A percentile compares a stretch with the other conserved stretches of the same genome.
Conservation (phyloP, 37 sponge, comb jelly and placozoan species). For the Mnemiopsis leidyi region DNA sequence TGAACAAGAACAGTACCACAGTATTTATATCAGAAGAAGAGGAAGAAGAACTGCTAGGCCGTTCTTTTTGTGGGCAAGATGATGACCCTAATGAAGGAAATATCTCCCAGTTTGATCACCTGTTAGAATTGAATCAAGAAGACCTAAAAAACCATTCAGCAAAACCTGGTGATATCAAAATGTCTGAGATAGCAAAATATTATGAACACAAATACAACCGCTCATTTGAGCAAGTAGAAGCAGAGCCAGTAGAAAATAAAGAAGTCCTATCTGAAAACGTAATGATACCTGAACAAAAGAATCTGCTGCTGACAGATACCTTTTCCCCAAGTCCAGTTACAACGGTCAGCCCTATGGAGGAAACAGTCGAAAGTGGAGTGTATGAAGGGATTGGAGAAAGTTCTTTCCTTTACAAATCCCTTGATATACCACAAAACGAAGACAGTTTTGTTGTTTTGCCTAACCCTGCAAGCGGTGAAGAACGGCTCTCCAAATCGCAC, state of each 20-base stretch:
- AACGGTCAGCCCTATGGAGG: neutral
- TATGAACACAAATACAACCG: conserved; percentile 19
- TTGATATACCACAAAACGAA: neutral
- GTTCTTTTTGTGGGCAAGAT: neutral
- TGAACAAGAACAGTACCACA: neutral
- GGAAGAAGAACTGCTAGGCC: conserved; percentile 21
- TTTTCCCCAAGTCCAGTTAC: neutral
- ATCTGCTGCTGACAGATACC: neutral
- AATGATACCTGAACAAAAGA: neutral
- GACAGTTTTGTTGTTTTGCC: neutral
- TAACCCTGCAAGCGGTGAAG: neutral
- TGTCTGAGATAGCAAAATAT: conserved; percentile 44
- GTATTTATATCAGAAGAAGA: neutral
- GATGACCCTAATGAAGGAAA: neutral
- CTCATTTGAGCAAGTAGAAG: neutral
- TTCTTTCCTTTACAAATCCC: neutral
- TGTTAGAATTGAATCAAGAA: neutral
- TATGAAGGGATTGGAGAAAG: conserved; percentile 29
- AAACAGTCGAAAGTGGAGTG: conserved; percentile 18
- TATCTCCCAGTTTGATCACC: neutral
- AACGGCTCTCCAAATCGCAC: neutral
- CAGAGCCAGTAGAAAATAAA: neutral
- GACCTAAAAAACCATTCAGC: neutral
- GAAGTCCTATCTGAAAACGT: neutral
- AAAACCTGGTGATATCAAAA: neutral